Evolutionary conservation across 2,888 invertebrate species (phyloP).

Genomic region (Leptinotarsa tumamoca): DNA sequence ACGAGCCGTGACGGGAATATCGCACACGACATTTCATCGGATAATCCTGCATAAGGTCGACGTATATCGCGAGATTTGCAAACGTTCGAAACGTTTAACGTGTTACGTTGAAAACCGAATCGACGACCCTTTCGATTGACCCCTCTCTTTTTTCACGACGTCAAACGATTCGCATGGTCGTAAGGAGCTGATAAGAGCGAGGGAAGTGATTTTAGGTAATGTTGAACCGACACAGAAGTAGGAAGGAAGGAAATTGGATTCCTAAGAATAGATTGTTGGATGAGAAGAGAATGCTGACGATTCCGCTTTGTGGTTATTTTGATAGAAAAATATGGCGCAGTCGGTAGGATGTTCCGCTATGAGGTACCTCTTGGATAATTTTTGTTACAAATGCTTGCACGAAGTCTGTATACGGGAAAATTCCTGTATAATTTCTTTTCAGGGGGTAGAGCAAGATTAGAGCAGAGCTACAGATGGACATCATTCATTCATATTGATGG

Average conservation of each 20-base stretch:
- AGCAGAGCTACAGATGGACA: too few relatives aligned
- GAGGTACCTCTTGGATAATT: too few relatives aligned
- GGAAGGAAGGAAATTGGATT: not conserved
- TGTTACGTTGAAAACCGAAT: conserved; percentile 1
- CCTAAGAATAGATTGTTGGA: not conserved
- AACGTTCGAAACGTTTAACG: conserved; percentile 20
- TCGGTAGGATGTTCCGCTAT: not conserved
- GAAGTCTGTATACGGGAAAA: too few relatives aligned
- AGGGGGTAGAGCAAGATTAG: too few relatives aligned
- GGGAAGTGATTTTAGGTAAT: not conserved
- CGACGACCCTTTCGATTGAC: conserved; percentile 13
- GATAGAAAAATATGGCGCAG: not conserved
- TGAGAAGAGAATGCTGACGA: not conserved
- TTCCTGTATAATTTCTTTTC: too few relatives aligned
- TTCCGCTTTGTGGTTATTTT: not conserved
- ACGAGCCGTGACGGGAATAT: conserved; percentile 54
- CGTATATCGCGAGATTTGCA: conserved; percentile 14
- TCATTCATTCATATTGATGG: too few relatives aligned
- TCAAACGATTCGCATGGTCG: not conserved
- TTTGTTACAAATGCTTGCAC: too few relatives aligned
- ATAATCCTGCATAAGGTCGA: conserved; percentile 44
- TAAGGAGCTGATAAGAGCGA: not conserved
- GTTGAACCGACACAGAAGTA: not conserved
- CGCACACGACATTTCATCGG: conserved; percentile 53
- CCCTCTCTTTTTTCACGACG: not conserved